Base-by-base conservation (phyloP, 2,113 vertebrate species). In the Caretta caretta region DNA sequence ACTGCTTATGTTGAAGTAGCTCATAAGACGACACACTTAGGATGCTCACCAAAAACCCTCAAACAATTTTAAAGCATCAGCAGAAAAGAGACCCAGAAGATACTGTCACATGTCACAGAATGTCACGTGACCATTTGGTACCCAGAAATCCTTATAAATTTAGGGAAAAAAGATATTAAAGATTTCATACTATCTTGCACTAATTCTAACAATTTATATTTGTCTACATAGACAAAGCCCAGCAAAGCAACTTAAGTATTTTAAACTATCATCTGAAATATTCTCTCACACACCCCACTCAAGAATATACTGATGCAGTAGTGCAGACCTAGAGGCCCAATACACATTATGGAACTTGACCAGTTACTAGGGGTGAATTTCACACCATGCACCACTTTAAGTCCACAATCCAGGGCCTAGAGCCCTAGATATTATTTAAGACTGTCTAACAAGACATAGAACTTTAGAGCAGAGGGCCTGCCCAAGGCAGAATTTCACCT, bases 1-100 rank as follows among this genome's bases (percentile, higher is more conserved):
- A 38, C 49, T 69, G 31, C 10, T 53, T 31, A 29, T 42, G 27
- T 14, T 56, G 29, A 57, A 59, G 75, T 8, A 80, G 57, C 3
- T 35, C 46, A 48, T 0, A 19, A 91, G 59, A 93, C 59, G 53
- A 94, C 22, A 46, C 75, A 78, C 7, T 12, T 78, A 78, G 83
- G 90, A 95, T 94, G 80, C 25, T 94, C 86, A 29, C 38, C 25
- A 10, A 82, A 69, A 80, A 1, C 3, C 1, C 75, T 24, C 42
- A 76, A 76, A 1, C 5, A 49, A 86, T 53, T 54, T n/a, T 56
- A 12, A 86, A 90, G 76, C 1, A 62, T 83, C 35, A 94, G 85
- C 51, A 85, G 92, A 89, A 95, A 93, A 51, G 5, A 27, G 65
- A 38, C 80, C 27, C 48, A n/a, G 86, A 95, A 89, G 42, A 48